Percentiles rank a stretch among this genome's conserved stretches.
Evolutionary conservation across 1,140 invertebrate species (phyloP).

Genomic region (Lethocerus indicus): DNA sequence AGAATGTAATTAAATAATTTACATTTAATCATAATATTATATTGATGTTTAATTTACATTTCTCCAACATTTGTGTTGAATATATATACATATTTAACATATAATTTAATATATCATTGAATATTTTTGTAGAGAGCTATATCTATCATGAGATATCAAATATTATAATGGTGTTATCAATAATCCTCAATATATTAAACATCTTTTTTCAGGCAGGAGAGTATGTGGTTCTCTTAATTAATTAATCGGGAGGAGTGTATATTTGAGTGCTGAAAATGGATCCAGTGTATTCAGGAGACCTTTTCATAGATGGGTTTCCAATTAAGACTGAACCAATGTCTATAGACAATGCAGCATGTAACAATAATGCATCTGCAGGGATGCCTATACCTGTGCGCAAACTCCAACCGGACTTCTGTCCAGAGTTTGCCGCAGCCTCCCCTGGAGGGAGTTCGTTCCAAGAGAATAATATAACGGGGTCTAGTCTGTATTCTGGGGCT

Average conservation of each 20-base stretch:
- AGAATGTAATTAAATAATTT: too few relatives aligned
- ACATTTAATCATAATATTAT: too few relatives aligned
- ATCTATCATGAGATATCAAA: background rate
- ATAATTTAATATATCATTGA: background rate
- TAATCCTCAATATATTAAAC: background rate
- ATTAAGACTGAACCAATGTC: slow-evolving; percentile 31
- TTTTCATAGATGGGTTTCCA: slow-evolving; percentile 32
- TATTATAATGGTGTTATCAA: background rate
- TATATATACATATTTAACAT: too few relatives aligned
- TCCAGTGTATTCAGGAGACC: slow-evolving; percentile 32
- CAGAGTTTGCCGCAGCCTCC: slow-evolving; percentile 22
- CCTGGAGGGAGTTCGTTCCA: slow-evolving; percentile 28
- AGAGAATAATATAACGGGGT: slow-evolving; percentile 23
- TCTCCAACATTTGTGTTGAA: too few relatives aligned
- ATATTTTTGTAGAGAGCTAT: background rate
- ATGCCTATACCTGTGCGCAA: slow-evolving; percentile 35
- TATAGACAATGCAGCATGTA: slow-evolving; percentile 19
- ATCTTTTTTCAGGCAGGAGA: background rate
- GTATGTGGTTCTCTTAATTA: background rate
- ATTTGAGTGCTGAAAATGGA: slow-evolving; percentile 19
- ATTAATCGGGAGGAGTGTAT: background rate
- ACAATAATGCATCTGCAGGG: slow-evolving; percentile 29
- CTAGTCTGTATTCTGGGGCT: slow-evolving; percentile 28
- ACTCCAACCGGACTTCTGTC: slow-evolving; percentile 25
- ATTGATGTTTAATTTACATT: too few relatives aligned